These are phyloP conservation scores for Meriones psammophilus DNA, from an alignment of 2,797 vertebrate species.

Conservation along the genomic window DNA sequence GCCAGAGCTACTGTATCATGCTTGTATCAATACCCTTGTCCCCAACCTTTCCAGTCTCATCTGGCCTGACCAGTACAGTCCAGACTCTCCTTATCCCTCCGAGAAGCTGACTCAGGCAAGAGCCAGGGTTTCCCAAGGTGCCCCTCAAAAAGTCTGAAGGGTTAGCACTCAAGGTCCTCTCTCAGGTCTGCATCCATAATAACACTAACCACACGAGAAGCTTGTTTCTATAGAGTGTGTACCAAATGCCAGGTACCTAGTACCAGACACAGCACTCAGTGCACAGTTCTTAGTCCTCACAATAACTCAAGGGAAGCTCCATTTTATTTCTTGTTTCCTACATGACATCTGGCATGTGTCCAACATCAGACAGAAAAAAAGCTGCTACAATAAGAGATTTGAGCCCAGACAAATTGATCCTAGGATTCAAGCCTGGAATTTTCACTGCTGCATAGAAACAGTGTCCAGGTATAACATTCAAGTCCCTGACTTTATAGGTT, in stretches of 20 bases:
- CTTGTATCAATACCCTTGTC: background rate
- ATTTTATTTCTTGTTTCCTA: background rate
- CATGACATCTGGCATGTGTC: background rate
- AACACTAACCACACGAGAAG: background rate
- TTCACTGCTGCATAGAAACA: background rate
- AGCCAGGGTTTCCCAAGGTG: background rate
- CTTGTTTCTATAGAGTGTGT: background rate
- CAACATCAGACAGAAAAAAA: background rate
- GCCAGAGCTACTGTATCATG: background rate
- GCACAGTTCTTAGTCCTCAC: background rate
- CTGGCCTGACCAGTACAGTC: background rate
- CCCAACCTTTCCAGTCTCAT: background rate
- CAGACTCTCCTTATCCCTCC: background rate
- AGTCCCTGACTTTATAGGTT: background rate
- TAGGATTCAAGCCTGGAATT: background rate
- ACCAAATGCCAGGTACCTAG: background rate
- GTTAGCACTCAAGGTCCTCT: background rate
- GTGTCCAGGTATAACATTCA: background rate
- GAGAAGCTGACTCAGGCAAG: background rate
- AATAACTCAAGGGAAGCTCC: too few species aligned
- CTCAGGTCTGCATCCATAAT: background rate
- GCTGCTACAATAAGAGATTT: background rate
- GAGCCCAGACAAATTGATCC: background rate
- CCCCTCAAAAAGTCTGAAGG: background rate
- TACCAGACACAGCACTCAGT: background rate